A percentile compares a stretch with the other conserved stretches of the same genome.
Conservation (phyloP, 2,113 vertebrate species). For the Malurus elegans region DNA sequence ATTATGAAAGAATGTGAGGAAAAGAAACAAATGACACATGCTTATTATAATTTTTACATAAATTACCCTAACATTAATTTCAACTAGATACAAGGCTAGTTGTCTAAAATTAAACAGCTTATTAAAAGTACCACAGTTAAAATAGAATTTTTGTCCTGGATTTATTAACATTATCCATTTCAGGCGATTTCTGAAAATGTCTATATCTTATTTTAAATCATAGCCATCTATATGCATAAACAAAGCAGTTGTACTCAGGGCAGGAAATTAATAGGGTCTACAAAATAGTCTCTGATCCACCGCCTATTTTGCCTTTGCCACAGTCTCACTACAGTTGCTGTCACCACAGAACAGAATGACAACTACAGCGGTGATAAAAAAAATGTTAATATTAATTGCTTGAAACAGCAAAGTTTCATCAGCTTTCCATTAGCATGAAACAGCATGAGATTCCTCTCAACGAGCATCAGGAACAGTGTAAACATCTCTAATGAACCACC, state of each 20-base stretch:
- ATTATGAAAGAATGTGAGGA: not conserved
- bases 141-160: not conserved
- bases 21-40: not conserved
- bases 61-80: not conserved
- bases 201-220: not conserved
- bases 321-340: not conserved
- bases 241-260: not conserved
- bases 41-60: not conserved
- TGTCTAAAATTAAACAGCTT: not conserved
- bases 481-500: conserved; percentile 31
- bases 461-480: not conserved
- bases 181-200: not conserved
- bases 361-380: conserved; percentile 1
- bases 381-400: conserved; percentile 40
- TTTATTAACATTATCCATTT: not conserved
- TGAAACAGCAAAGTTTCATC: conserved; percentile 28
- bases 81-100: not conserved
- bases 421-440: conserved; percentile 36
- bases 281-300: not conserved
- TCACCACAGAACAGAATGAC: not conserved
- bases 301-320: not conserved
- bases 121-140: not conserved
- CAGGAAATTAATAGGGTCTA: not conserved
- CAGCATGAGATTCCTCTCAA: conserved; percentile 4
- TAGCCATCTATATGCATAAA: not conserved